Evolutionary conservation across 2,888 invertebrate genomes (phyloP), one percentile per base, ranked within the genome.

Genomic region (Nomada goodeniana): DNA sequence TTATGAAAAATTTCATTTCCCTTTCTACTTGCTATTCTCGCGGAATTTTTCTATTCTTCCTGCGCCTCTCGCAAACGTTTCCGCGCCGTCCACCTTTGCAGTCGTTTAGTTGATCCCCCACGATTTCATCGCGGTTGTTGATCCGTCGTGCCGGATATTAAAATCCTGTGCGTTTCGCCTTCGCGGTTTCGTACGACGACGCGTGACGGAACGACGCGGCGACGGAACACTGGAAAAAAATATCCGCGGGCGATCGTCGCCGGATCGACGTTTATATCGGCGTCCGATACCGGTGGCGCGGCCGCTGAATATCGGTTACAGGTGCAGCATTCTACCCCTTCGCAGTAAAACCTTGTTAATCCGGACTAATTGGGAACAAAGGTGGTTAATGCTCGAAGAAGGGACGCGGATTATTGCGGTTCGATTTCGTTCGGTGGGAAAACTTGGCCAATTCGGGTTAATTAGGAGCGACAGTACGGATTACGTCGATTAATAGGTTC

Each of bases 381-480:
- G 42, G 59, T 69, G 70, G 80, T 70, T 80, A 80, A 79, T 52
- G 69, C 55, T 69, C 47, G 64, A 79, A 70, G 52, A 59, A 61
- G 47, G 42, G 29, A 10, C 7, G 2, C 10, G 80, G 80, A 71
- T 67, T 80, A 80, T 80, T 57, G 71, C 53, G 80, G 71, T 67
- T 80, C 53, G 60, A 67, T 80, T 50, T 55, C 53, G 61, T 76
- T 50, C 15, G 26, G 0, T 2, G n/a, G 55, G 10, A 26, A 52
- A 64, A 73, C 59, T 67, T 68, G 9, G 63, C 44, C 63, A 29
- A 61, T 79, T 57, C 42, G 13, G 61, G 55, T 76, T 76, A 59
- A 68, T 79, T 59, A 63, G 15, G 36, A 20, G 20, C 36, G 9
- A 29, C 23, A 18, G 55, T 63, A 50, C 26, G 23, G 50, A 76